Conservation (phyloP, 1,140 invertebrate species). For the Rhagoletis pomonella region DNA sequence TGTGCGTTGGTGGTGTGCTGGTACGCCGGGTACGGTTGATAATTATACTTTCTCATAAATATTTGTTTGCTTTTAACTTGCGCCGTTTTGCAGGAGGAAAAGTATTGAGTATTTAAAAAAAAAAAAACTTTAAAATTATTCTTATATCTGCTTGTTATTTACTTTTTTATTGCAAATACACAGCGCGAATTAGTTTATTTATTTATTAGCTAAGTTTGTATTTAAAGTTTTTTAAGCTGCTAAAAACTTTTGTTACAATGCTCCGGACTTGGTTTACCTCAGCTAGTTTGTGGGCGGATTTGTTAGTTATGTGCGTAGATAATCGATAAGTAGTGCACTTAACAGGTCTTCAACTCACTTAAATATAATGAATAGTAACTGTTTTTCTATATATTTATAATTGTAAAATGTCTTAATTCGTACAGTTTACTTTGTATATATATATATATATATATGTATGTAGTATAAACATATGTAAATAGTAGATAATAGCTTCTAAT, state of each 20-base stretch:
- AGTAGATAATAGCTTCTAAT: slow-evolving; percentile 1
- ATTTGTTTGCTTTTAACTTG: background rate
- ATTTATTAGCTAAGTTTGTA: too few species aligned
- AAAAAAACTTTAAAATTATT: too few species aligned
- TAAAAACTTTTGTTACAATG: too few species aligned
- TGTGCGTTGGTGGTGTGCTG: slow-evolving; percentile 22
- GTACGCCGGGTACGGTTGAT: slow-evolving; percentile 25
- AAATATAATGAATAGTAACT: slow-evolving; percentile 18
- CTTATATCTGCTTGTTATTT: too few species aligned
- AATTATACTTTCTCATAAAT: slow-evolving; percentile 46
- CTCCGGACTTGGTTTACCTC: background rate
- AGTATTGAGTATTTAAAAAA: background rate
- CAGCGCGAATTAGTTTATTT: too few species aligned
- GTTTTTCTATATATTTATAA: too few species aligned
- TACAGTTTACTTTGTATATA: background rate
- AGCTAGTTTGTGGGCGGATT: background rate
- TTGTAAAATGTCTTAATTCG: slow-evolving; percentile 9
- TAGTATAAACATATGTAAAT: background rate
- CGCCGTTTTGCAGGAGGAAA: background rate
- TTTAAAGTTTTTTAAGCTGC: too few species aligned
- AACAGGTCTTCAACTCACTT: background rate
- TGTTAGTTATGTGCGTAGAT: background rate
- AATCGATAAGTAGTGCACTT: background rate
- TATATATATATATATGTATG: too few species aligned
- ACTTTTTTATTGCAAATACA: too few species aligned